Base-by-base conservation (phyloP, 2,888 invertebrate genomes). In the Lomographa bimaculata region DNA sequence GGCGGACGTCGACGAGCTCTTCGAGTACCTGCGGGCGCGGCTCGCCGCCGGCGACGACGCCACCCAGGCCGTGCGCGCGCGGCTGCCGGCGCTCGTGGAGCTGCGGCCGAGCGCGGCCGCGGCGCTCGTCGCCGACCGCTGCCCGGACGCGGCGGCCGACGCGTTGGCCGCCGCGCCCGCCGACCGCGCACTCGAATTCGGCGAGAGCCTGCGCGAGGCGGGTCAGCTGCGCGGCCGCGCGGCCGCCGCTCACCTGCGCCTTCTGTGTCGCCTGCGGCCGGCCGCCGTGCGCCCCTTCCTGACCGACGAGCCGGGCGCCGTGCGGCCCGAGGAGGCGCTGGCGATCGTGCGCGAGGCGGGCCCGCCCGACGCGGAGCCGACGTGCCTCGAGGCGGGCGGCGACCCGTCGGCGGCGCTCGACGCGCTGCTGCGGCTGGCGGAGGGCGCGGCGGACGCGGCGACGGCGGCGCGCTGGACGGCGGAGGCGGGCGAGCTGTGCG, bases 301-400 rank as follows among this genome's bases (percentile, higher is more conserved):
- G 3, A 40, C 44, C 3, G 66, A 71, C 10, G 68, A 82, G 33
- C 61, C 72, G 2, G 81, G 85, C 2, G 49, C 72, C 14, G 68
- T 89, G 4, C 69, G 81, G 0, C 89, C 89, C 5, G 89, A 89
- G 52, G 78, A 80, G 7, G 86, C 89, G 16, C 60, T 89, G 7
- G 52, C 54, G 2, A 60, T 75, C 7, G 72, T 87, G 20, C 70
- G 68, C 12, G 73, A 72, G 36, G 54, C 63, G 19, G 76, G 73
- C 1, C 71, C 73, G 3, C 42, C 41, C 7, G 73, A 75, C 9
- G 86, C 86, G 2, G 86, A 80, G 56, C 77, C 89, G 9, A 33
- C 50, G 9, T 86, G 87, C 40, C 67, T 89, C 17, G 89, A 89
- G 55, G 79, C 83, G 16, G 64, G 66, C 23, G 89, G 89, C 9